phyloP scores from a whole-genome alignment of 2,113 vertebrate genomes.

The Datnioides undecimradiatus region DNA sequence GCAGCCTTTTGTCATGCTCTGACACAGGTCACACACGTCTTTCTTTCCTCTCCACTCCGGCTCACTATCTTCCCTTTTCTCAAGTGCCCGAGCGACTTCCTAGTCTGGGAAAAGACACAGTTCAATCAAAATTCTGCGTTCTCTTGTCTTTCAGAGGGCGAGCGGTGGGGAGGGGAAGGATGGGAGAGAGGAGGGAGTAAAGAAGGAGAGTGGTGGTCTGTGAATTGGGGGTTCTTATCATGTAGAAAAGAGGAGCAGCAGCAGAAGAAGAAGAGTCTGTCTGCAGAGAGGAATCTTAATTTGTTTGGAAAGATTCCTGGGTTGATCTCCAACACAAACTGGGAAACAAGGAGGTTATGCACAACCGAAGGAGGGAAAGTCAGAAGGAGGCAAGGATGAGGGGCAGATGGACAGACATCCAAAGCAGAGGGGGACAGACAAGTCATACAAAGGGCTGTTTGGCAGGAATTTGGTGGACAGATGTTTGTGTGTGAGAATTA shows the following conservation, averaged over 20 bases:
- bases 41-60: conserved; percentile 11
- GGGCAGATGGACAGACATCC: conserved; percentile 41
- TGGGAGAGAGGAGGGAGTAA: conserved; percentile 45
- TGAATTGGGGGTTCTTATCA: conserved; percentile 54
- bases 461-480: conserved; percentile 66
- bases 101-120: conserved; percentile 64
- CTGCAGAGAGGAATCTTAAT: background rate
- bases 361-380: conserved; percentile 4
- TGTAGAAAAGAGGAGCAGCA: conserved; percentile 3
- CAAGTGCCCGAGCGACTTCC: conserved; percentile 40
- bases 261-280: background rate
- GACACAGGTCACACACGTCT: conserved; percentile 11
- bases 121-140: conserved; percentile 55
- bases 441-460: conserved; percentile 1
- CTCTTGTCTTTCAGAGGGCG: conserved; percentile 35
- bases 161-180: conserved; percentile 17
- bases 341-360: conserved; percentile 39
- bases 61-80: conserved; percentile 10
- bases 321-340: conserved; percentile 47
- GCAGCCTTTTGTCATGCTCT: conserved; percentile 56
- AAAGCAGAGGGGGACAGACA: conserved; percentile 27
- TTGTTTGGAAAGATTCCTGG: conserved; percentile 23
- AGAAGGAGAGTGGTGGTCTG: conserved; percentile 52
- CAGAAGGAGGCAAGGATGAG: conserved; percentile 3
- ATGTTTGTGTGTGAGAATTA: conserved; percentile 57